These are phyloP conservation scores for Rhegmatorhina hoffmannsi DNA, from an alignment of 2,113 vertebrate genomes.

Conservation along the genomic window DNA sequence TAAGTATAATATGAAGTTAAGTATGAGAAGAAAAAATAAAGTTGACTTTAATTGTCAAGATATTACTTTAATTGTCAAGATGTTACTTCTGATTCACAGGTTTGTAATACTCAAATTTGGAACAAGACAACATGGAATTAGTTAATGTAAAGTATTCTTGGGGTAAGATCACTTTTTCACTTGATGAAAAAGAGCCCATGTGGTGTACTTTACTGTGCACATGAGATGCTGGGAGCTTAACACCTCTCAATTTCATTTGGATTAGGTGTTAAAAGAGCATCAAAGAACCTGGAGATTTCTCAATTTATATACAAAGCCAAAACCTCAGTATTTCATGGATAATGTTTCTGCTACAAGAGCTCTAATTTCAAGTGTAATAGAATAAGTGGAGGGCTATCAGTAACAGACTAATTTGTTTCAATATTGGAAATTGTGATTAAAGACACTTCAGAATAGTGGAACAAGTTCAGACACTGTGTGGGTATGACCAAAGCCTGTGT, in stretches of 20 bases:
- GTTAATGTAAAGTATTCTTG: not conserved
- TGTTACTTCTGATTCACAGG: not conserved
- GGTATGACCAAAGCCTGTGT: too few relatives aligned
- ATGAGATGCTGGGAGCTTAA: not conserved
- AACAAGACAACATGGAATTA: not conserved
- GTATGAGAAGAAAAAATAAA: not conserved
- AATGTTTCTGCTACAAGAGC: not conserved
- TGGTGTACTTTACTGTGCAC: not conserved
- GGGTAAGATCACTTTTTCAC: not conserved
- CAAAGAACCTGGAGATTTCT: not conserved
- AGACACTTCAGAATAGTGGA: not conserved
- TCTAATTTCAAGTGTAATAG: not conserved
- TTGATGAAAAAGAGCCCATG: not conserved
- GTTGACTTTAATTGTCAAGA: not conserved
- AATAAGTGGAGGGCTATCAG: not conserved
- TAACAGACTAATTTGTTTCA: not conserved
- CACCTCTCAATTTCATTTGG: not conserved
- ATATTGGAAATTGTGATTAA: not conserved
- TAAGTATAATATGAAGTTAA: constrained; percentile 2
- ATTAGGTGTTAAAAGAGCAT: not conserved
- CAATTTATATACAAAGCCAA: not conserved
- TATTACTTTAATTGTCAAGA: not conserved
- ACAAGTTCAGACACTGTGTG: not conserved
- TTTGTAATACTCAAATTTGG: not conserved
- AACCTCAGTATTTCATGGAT: not conserved